Evolutionary conservation across 92 coral and sea anemone species (phyloP).

Genomic region (Palythoa grandis): DNA sequence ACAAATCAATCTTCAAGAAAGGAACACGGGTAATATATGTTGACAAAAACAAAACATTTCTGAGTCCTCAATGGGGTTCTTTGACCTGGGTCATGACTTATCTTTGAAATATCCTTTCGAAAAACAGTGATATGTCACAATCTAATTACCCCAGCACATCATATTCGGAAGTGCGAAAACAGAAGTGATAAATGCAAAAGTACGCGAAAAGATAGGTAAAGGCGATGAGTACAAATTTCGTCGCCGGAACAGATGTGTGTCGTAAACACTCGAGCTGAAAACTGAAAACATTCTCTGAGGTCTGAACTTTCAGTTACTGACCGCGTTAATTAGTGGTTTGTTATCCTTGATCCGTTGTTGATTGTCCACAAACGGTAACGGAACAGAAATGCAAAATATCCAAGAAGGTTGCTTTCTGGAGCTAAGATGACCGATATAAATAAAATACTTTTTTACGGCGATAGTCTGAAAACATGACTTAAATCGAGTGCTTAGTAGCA

Average conservation of each 20-base stretch:
- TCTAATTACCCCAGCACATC: background rate
- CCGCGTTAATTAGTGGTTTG: background rate
- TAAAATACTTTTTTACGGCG: background rate
- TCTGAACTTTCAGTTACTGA: background rate
- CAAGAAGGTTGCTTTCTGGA: background rate
- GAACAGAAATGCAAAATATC: background rate
- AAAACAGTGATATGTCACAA: background rate
- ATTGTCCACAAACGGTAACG: too few relatives aligned
- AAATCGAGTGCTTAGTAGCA: background rate
- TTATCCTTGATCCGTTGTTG: background rate
- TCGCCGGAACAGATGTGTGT: background rate
- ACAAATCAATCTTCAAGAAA: background rate
- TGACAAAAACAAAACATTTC: background rate
- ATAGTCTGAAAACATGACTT: too few relatives aligned
- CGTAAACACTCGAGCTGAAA: background rate
- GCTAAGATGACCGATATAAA: too few relatives aligned
- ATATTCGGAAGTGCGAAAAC: background rate
- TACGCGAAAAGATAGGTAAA: background rate
- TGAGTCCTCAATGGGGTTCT: conserved; percentile 18
- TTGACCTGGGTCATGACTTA: background rate
- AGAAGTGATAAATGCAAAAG: background rate
- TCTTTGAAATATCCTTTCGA: background rate
- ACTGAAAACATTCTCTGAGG: background rate
- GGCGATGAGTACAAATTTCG: background rate
- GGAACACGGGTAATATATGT: background rate